Base-by-base conservation (phyloP, 2,113 vertebrate genomes). In the Menura novaehollandiae region DNA sequence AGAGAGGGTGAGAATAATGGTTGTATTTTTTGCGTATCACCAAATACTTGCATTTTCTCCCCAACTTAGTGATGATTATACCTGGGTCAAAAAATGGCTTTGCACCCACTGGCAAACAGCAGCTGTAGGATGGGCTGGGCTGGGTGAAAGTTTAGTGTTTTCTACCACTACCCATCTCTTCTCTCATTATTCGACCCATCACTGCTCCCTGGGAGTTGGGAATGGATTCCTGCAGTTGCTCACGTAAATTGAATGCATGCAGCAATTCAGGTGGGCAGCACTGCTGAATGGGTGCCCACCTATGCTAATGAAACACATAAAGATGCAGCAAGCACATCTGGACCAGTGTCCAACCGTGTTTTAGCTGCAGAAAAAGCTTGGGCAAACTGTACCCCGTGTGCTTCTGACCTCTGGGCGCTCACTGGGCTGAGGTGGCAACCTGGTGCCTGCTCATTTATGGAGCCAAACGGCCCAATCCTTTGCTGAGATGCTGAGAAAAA, bases 171-270 rank as follows among this genome's bases (percentile, higher is more conserved):
- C 26, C n/a, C 11, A 47, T 11, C 39, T 78, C 66, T 18, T 64
- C 33, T 89, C 47, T 68, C 0, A 0, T 49, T 69, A 7, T 23
- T 73, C 0, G 0, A 80, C 22, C 27, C 44, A 33, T 27, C 46
- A 1, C 15, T 1, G 0, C 24, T 60, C 32, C 15, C 46, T 11
- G n/a, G n/a, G 62, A 86, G 67, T 32, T 37, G 15, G 32, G 43
- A 80, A 80, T 7, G 58, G 59, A 62, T 69, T 88, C 67, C 63
- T 14, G 13, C 53, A 41, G 53, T 20, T 0, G 0, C 32, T 83
- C 32, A 0, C 21, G 46, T 41, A 24, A 39, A 77, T 23, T 27
- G 20, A 53, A 32, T 37, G 24, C 5, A 3, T 53, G 55, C 63
- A 33, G 35, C 26, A 69, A 41, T 51, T 41, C 16, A 5, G 27